phyloP scores from a whole-genome alignment of 2,797 vertebrate genomes.

The Gymnopithys bicolor region DNA sequence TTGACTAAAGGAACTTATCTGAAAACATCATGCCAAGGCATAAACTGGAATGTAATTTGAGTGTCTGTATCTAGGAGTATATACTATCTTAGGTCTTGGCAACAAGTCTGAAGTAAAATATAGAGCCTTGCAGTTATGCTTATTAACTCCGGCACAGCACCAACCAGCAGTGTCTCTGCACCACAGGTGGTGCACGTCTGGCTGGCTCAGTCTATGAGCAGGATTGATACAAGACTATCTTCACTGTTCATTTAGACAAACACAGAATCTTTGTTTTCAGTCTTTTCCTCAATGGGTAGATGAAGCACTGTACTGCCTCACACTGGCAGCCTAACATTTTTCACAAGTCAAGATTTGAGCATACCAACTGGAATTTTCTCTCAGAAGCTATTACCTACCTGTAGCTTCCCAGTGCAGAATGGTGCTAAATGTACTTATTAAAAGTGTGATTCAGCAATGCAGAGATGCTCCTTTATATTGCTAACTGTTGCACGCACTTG shows the following conservation, averaged over 20 bases:
- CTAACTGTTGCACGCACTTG: background rate
- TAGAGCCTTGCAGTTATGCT: background rate
- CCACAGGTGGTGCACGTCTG: background rate
- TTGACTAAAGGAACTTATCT: background rate
- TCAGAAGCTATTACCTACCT: background rate
- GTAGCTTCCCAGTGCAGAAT: background rate
- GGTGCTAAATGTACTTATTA: background rate
- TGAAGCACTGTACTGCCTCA: background rate
- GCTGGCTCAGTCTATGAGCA: background rate
- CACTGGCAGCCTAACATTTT: background rate
- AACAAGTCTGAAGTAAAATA: background rate
- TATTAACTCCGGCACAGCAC: background rate
- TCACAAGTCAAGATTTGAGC: background rate
- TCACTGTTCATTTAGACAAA: background rate
- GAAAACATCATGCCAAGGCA: background rate
- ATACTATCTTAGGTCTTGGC: background rate
- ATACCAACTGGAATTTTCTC: background rate
- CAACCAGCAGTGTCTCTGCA: fast-evolving
- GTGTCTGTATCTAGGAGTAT: background rate
- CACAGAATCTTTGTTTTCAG: background rate
- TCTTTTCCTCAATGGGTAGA: background rate
- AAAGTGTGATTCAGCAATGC: background rate
- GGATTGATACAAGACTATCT: background rate
- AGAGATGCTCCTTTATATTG: background rate
- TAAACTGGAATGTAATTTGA: background rate